Conservation (phyloP, 2,888 invertebrate genomes). For the Drosophila suboccidentalis region DNA sequence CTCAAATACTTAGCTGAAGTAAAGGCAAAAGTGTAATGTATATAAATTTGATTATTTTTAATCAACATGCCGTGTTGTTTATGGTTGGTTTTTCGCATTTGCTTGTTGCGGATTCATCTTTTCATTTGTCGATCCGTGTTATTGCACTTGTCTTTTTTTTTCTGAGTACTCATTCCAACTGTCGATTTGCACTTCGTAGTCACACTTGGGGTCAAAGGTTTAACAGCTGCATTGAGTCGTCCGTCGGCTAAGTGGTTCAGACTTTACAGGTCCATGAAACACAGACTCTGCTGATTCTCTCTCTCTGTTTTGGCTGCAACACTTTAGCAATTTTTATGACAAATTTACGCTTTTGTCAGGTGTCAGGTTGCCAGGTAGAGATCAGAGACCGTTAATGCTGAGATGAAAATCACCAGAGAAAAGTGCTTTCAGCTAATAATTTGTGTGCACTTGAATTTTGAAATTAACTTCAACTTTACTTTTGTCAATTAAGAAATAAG, state of each 20-base stretch:
- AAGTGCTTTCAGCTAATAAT: not conserved
- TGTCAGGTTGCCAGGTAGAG: slow-evolving; percentile 10
- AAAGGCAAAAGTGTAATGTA: slow-evolving; percentile 12
- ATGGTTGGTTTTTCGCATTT: slow-evolving; percentile 53
- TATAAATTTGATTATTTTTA: slow-evolving; percentile 41
- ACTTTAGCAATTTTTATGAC: slow-evolving; percentile 44
- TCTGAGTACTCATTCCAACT: slow-evolving; percentile 8
- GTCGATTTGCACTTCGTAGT: not conserved
- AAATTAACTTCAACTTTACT: slow-evolving; percentile 6
- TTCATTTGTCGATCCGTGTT: slow-evolving; percentile 46
- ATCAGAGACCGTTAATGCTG: slow-evolving; percentile 16
- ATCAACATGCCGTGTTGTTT: slow-evolving; percentile 50
- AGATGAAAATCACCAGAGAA: slow-evolving; percentile 14
- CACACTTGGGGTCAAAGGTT: slow-evolving; percentile 35
- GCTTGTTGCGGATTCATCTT: slow-evolving; percentile 66
- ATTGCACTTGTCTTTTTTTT: slow-evolving; percentile 50
- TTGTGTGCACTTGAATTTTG: not conserved
- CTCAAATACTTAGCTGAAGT: slow-evolving; percentile 18
- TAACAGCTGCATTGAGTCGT: slow-evolving; percentile 17
- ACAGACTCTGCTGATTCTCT: slow-evolving; percentile 2
- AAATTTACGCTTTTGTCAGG: slow-evolving; percentile 24
- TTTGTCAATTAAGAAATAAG: not conserved
- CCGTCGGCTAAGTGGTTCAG: slow-evolving; percentile 17
- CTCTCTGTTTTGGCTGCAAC: slow-evolving; percentile 21
- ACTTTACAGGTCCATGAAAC: not conserved